Evolutionary conservation across 2,113 vertebrate genomes (phyloP).

Genomic region (Notothenia rossii): DNA sequence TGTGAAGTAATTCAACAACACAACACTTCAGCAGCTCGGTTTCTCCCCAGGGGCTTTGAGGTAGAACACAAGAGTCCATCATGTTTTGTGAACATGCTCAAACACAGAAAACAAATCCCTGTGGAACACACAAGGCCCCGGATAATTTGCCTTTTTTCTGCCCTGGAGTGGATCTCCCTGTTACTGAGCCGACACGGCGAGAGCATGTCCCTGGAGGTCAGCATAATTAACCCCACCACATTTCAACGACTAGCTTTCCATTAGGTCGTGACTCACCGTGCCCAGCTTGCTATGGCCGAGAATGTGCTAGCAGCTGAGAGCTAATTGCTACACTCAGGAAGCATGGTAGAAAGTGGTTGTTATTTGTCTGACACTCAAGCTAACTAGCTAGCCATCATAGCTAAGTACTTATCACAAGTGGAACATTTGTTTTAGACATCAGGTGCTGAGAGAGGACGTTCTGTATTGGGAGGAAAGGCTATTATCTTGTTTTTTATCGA

Average conservation of each 20-base stretch:
- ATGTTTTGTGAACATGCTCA: conserved; percentile 43
- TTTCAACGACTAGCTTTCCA: conserved; percentile 66
- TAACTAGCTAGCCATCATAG: conserved; percentile 24
- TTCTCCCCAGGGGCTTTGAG: not conserved
- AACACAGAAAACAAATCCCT: conserved; percentile 48
- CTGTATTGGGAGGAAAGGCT: not conserved
- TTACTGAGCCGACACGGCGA: conserved; percentile 58
- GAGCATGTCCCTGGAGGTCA: conserved; percentile 70
- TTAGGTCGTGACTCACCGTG: conserved; percentile 72
- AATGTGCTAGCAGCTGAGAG: conserved; percentile 62
- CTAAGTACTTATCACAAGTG: conserved; percentile 35
- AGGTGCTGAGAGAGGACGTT: not conserved
- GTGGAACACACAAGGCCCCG: conserved; percentile 24
- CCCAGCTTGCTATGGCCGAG: conserved; percentile 29
- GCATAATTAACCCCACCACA: conserved; percentile 69
- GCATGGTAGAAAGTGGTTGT: conserved; percentile 40
- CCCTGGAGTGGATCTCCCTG: conserved; percentile 47
- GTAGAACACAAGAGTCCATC: conserved; percentile 24
- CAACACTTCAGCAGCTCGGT: conserved; percentile 8
- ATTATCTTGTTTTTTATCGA: not conserved
- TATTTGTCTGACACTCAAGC: conserved; percentile 46
- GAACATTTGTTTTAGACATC: conserved; percentile 24
- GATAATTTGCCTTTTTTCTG: conserved; percentile 59
- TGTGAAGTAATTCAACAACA: not conserved
- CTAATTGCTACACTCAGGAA: conserved; percentile 64